Evolutionary conservation across 2,797 vertebrate genomes (phyloP).

Genomic region (Sebastes baramenuke): DNA sequence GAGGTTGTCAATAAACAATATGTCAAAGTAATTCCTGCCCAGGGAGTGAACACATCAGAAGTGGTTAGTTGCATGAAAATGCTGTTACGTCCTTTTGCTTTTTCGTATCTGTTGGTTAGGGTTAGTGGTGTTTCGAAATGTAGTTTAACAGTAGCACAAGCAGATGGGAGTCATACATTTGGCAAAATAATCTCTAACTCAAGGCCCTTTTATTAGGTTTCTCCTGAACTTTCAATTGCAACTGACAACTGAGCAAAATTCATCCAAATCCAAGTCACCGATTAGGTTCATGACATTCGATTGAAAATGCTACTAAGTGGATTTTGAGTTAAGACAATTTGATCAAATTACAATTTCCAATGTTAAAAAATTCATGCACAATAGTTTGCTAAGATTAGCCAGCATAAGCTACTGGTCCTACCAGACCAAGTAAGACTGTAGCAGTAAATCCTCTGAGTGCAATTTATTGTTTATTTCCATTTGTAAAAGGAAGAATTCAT

Average conservation of each 20-base stretch:
- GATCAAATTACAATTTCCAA: neutral
- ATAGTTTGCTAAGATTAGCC: neutral
- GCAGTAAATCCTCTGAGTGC: neutral
- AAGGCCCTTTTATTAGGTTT: neutral
- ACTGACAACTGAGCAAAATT: neutral
- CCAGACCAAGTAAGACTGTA: neutral
- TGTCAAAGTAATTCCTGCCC: slow-evolving; percentile 90
- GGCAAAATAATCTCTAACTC: neutral
- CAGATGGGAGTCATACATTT: neutral
- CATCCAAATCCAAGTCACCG: neutral
- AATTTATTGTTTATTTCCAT: neutral
- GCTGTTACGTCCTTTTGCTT: neutral
- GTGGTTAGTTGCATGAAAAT: slow-evolving; percentile 66
- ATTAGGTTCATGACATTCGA: neutral
- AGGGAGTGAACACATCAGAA: slow-evolving; percentile 85
- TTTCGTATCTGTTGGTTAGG: neutral
- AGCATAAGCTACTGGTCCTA: neutral
- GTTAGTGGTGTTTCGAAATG: neutral
- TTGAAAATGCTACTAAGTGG: neutral
- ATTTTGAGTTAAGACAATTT: neutral
- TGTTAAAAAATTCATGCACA: neutral
- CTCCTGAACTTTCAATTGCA: neutral
- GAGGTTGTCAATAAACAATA: slow-evolving; percentile 97
- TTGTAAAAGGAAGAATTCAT: neutral
- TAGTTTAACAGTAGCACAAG: neutral